Conservation (phyloP, 2,113 vertebrate genomes). For the Ophiodon elongatus region DNA sequence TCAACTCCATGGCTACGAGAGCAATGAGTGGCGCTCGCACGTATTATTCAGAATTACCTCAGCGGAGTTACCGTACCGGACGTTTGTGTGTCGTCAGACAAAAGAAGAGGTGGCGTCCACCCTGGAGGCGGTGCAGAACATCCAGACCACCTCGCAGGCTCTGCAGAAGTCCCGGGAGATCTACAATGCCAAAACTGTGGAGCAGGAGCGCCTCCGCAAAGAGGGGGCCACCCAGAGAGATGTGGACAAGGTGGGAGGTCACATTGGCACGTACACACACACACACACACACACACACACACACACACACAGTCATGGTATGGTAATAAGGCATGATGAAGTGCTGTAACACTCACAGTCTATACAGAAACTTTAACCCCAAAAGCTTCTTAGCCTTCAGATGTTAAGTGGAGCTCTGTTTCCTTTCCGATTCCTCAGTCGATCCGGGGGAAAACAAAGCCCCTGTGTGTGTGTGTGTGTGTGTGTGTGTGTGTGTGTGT, state of each 20-base stretch:
- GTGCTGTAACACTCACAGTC: slow-evolving; percentile 23
- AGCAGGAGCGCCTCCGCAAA: slow-evolving; percentile 96
- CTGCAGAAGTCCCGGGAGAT: slow-evolving; percentile 97
- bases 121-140: slow-evolving; percentile 95
- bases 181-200: slow-evolving; percentile 93
- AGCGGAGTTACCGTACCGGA: not conserved
- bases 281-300: slow-evolving; percentile 38
- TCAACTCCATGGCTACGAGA: not conserved
- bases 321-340: slow-evolving; percentile 64
- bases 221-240: slow-evolving; percentile 97
- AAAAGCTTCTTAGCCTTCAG: slow-evolving; percentile 16
- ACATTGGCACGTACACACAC: slow-evolving; percentile 22
- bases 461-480: not conserved
- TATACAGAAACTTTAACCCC: slow-evolving; percentile 41
- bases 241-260: slow-evolving; percentile 91
- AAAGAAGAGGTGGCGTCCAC: slow-evolving; percentile 98
- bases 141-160: slow-evolving; percentile 93
- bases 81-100: slow-evolving; percentile 82
- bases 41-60: not conserved
- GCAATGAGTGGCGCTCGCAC: not conserved
- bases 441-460: not conserved
- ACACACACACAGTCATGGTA: slow-evolving; percentile 44
- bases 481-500: slow-evolving; percentile 16
- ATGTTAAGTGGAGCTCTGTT: slow-evolving; percentile 26
- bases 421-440: slow-evolving; percentile 3